Evolutionary conservation across 2,113 vertebrate genomes (phyloP).

Genomic region (Tragelaphus strepsiceros): DNA sequence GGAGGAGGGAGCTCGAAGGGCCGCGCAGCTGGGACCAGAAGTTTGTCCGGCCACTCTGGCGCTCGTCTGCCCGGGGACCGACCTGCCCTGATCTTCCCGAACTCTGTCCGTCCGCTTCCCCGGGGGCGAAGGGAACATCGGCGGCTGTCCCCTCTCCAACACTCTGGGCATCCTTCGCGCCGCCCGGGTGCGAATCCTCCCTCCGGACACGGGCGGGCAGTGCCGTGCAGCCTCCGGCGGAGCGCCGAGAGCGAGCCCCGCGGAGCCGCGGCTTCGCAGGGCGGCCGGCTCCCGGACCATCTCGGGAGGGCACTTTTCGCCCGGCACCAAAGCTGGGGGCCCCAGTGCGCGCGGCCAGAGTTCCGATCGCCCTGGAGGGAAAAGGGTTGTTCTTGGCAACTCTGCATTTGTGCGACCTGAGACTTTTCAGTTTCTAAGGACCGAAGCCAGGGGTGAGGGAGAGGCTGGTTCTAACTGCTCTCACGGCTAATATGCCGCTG

Average conservation of each 20-base stretch:
- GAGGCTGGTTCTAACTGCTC: neutral
- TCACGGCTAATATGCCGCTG: neutral
- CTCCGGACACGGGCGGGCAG: neutral
- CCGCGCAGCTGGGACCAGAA: neutral
- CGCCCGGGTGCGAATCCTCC: neutral
- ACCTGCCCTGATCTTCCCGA: neutral
- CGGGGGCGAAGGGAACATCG: rapidly evolving
- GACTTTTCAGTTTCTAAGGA: neutral
- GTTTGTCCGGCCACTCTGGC: neutral
- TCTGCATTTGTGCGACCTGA: neutral
- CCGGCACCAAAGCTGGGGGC: neutral
- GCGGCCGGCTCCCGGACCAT: neutral
- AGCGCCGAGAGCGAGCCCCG: neutral
- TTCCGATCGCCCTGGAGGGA: neutral
- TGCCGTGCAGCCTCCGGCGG: neutral
- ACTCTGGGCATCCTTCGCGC: neutral
- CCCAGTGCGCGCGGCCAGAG: neutral
- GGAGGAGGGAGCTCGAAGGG: neutral
- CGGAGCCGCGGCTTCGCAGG: rapidly evolving
- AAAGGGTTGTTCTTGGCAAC: neutral
- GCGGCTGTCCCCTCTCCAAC: neutral
- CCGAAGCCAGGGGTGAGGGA: neutral
- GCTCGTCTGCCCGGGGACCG: neutral
- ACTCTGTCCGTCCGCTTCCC: neutral
- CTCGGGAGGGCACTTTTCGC: neutral